Percentiles rank a stretch among this genome's conserved stretches.
These are phyloP conservation scores for Procambarus virginalis DNA, from an alignment of 1,140 invertebrate species.

Conservation along the genomic window DNA sequence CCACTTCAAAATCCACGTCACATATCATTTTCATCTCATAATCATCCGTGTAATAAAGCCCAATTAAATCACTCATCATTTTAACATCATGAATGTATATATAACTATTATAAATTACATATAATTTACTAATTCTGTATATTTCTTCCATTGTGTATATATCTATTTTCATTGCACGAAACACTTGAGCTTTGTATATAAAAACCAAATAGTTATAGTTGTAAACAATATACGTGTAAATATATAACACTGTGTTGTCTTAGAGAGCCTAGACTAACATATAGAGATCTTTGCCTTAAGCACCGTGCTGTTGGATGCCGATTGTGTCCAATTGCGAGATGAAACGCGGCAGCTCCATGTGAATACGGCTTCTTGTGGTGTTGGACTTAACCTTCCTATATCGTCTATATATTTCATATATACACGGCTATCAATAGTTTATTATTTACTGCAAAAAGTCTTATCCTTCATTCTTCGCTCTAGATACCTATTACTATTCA, in stretches of 20 bases:
- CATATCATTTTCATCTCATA: not conserved
- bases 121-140: too few species aligned
- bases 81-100: not conserved
- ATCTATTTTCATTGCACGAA: not conserved
- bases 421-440: not conserved
- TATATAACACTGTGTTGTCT: not conserved
- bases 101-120: not conserved
- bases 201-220: not conserved
- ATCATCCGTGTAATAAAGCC: not conserved
- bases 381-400: slow-evolving; percentile 3
- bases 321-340: slow-evolving; percentile 61
- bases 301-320: slow-evolving; percentile 42
- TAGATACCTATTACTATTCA: too few species aligned
- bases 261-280: not conserved
- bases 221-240: not conserved
- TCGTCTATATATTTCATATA: not conserved
- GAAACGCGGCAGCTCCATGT: slow-evolving; percentile 52
- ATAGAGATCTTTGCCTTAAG: not conserved
- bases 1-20: too few species aligned
- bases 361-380: slow-evolving; percentile 63
- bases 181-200: not conserved
- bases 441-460: not conserved
- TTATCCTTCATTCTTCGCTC: not conserved
- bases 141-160: not conserved
- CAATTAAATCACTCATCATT: not conserved